Conservation (phyloP, 2,888 invertebrate species). For the Teleogryllus oceanicus region DNA sequence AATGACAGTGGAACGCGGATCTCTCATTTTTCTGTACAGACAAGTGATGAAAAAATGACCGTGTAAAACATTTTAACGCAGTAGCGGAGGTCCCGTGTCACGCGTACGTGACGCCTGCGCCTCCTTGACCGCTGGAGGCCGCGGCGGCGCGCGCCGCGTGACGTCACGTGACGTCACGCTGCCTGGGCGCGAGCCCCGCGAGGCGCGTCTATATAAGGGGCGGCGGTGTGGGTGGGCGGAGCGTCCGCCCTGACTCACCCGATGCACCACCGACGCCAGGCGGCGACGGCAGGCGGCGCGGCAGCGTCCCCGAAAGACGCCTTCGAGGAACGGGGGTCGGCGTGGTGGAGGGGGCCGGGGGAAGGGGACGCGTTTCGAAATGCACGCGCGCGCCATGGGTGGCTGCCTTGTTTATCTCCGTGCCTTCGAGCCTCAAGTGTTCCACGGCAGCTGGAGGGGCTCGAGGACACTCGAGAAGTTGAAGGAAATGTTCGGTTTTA, state of each 20-base stretch:
- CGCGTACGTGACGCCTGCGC: background rate
- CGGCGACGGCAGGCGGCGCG: background rate
- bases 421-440: too few relatives aligned
- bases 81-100: background rate
- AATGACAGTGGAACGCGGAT: too few relatives aligned
- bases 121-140: background rate
- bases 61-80: background rate
- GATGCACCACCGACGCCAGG: background rate
- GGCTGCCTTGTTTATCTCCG: too few relatives aligned
- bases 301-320: background rate
- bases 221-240: background rate
- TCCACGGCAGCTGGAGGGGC: too few relatives aligned
- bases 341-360: background rate
- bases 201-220: conserved; percentile 18
- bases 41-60: too few relatives aligned
- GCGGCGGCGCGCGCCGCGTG: background rate
- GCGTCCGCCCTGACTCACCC: background rate
- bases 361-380: too few relatives aligned
- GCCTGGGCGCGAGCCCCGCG: background rate
- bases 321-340: background rate
- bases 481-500: too few relatives aligned
- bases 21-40: too few relatives aligned
- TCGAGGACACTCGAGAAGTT: too few relatives aligned
- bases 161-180: background rate
- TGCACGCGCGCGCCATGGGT: too few relatives aligned